These are phyloP conservation scores for Tringa solitaria DNA, from an alignment of 2,113 vertebrate species.

Conservation along the genomic window DNA sequence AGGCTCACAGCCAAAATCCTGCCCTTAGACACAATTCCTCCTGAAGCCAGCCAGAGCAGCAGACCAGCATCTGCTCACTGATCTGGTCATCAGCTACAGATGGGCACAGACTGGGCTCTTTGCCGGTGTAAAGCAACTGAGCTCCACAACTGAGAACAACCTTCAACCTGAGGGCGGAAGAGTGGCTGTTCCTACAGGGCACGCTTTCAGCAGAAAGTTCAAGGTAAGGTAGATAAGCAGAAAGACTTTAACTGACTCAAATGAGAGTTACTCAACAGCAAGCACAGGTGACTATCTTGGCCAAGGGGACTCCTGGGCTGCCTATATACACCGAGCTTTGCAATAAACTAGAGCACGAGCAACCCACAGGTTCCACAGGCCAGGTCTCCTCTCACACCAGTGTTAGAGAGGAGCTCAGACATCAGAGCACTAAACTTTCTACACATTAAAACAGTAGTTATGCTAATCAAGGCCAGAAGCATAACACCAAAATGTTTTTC, in stretches of 20 bases:
- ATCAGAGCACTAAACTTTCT: neutral
- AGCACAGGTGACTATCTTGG: neutral
- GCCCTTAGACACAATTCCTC: slow-evolving; percentile 32
- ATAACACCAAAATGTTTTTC: neutral
- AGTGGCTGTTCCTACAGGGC: neutral
- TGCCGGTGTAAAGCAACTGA: neutral
- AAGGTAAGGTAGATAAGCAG: neutral
- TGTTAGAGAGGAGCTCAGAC: neutral
- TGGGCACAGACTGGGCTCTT: neutral
- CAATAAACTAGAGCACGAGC: neutral
- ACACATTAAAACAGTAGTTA: neutral
- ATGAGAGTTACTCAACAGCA: neutral
- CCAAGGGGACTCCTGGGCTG: neutral
- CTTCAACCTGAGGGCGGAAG: neutral
- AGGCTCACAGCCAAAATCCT: slow-evolving; percentile 52
- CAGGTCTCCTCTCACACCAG: neutral
- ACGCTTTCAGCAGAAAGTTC: neutral
- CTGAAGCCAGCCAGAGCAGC: neutral
- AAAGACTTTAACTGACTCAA: neutral
- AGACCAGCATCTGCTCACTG: neutral
- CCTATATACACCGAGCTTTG: neutral
- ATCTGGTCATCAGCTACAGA: neutral
- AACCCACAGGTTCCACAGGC: neutral
- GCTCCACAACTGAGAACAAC: neutral
- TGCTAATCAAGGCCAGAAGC: neutral